Evolutionary conservation across 2,888 invertebrate species (phyloP).

Genomic region (Pheosia gnoma): DNA sequence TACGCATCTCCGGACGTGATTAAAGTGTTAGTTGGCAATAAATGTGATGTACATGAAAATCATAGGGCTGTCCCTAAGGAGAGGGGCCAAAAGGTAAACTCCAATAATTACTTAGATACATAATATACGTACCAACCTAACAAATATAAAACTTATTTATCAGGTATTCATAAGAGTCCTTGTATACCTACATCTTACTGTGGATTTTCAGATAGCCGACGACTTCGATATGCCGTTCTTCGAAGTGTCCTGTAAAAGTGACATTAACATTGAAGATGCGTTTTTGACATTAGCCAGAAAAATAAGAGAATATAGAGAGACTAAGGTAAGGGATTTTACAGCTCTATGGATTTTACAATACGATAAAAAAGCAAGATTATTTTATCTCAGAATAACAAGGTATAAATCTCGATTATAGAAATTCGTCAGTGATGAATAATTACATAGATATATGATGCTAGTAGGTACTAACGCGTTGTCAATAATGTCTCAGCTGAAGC

Average conservation of each 20-base stretch:
- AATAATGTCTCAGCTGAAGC: no score
- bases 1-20: constrained; percentile 94
- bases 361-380: no score
- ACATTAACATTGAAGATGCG: constrained; percentile 93
- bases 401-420: no score
- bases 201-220: constrained; percentile 88
- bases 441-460: no score
- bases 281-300: constrained; percentile 91
- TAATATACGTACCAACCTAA: background rate
- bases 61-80: constrained; percentile 91
- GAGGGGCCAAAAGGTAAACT: constrained; percentile 90
- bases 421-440: no score
- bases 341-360: no score
- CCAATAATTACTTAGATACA: background rate
- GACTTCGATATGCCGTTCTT: constrained; percentile 95
- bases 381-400: no score
- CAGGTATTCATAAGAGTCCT: no score
- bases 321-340: constrained; percentile 84
- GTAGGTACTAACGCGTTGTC: no score
- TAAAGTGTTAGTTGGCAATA: constrained; percentile 93
- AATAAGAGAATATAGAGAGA: constrained; percentile 91
- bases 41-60: constrained; percentile 90
- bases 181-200: no score
- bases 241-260: constrained; percentile 94
- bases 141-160: background rate